These are phyloP conservation scores for Latrodectus geometricus DNA, from an alignment of 1,140 invertebrate species.

Conservation along the genomic window DNA sequence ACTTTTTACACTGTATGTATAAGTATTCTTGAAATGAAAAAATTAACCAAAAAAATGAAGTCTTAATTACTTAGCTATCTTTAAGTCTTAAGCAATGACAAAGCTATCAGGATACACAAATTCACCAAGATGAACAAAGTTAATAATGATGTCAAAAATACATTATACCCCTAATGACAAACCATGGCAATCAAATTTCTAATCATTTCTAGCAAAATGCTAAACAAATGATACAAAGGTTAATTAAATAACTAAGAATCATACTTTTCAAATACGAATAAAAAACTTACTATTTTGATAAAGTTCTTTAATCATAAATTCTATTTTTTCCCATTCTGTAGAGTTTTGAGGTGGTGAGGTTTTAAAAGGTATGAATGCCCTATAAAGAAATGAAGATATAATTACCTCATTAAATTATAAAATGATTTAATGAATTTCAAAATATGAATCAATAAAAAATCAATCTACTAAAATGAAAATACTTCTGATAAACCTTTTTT, in stretches of 20 bases:
- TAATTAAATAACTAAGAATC: background rate
- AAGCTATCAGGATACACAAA: no score
- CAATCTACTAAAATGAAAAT: background rate
- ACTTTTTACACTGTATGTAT: no score
- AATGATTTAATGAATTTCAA: background rate
- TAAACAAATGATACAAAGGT: no score
- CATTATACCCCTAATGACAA: no score
- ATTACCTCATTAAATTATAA: background rate
- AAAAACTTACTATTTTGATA: slow-evolving; percentile 30
- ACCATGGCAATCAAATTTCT: no score
- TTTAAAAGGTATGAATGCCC: slow-evolving; percentile 65
- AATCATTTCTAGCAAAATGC: no score
- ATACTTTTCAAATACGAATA: background rate
- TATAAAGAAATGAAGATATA: slow-evolving; percentile 32
- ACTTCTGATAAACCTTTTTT: background rate
- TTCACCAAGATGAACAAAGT: no score
- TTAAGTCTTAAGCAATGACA: no score
- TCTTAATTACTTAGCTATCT: no score
- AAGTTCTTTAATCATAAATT: slow-evolving; percentile 31
- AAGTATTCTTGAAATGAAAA: no score
- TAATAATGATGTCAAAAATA: no score
- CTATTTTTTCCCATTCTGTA: slow-evolving; percentile 62
- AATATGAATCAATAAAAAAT: background rate
- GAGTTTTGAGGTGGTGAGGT: slow-evolving; percentile 27
- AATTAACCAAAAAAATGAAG: no score